phyloP scores from a whole-genome alignment of 2,113 vertebrate species.

The Etia nguti region DNA sequence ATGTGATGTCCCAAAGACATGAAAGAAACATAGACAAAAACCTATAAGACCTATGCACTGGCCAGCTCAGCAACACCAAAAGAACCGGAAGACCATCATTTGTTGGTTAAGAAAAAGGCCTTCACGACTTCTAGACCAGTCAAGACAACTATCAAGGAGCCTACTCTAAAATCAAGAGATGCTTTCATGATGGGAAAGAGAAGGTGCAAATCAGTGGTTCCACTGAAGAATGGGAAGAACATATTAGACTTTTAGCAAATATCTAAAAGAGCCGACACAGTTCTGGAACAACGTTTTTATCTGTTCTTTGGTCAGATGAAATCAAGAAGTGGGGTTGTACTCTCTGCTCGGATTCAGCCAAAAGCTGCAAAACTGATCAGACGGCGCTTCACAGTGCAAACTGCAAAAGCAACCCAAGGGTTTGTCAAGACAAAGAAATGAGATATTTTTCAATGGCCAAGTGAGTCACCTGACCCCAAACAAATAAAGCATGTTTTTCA shows the following conservation, averaged over 20 bases:
- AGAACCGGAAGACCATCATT: not conserved
- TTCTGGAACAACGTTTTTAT: not conserved
- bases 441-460: not conserved
- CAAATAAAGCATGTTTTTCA: not conserved
- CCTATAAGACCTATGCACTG: not conserved
- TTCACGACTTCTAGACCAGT: not conserved
- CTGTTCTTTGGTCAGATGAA: not conserved
- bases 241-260: not conserved
- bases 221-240: not conserved
- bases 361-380: not conserved
- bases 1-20: not conserved
- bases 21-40: not conserved
- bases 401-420: not conserved
- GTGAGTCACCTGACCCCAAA: not conserved
- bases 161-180: not conserved
- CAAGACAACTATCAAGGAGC: not conserved
- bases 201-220: not conserved
- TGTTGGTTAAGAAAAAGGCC: not conserved
- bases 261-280: not conserved
- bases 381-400: not conserved
- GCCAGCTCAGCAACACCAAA: not conserved
- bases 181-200: not conserved
- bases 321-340: not conserved
- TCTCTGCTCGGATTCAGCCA: not conserved
- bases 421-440: not conserved